These are phyloP conservation scores for Leuctra nigra DNA, from an alignment of 2,888 invertebrate species.

Conservation along the genomic window DNA sequence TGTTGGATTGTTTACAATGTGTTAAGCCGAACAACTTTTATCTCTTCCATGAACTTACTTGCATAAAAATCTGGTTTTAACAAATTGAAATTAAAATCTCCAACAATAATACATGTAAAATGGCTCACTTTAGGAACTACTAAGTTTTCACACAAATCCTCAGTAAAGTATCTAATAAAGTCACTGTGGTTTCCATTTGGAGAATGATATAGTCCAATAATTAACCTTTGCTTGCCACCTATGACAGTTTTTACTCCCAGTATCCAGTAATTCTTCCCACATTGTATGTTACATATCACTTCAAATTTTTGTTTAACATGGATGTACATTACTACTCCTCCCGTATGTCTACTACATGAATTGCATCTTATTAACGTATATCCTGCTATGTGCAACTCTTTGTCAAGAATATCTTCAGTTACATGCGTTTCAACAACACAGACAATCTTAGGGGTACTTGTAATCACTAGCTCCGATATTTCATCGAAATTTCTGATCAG, in stretches of 20 bases:
- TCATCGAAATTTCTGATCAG: slow-evolving; percentile 15
- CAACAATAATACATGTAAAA: not conserved
- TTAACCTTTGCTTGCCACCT: not conserved
- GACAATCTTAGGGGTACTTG: slow-evolving; percentile 20
- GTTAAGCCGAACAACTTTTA: not conserved
- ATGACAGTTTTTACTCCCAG: not conserved
- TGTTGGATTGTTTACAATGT: not conserved
- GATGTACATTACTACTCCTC: slow-evolving; percentile 23
- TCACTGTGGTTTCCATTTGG: not conserved
- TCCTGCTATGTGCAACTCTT: slow-evolving; percentile 23
- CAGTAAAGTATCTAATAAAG: not conserved
- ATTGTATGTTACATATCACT: not conserved
- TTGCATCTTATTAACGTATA: slow-evolving; percentile 25
- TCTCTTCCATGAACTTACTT: not conserved
- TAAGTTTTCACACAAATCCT: not conserved
- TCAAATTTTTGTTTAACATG: slow-evolving; percentile 17
- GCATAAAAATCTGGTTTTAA: not conserved
- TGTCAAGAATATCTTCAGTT: slow-evolving; percentile 16
- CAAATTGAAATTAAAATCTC: not conserved
- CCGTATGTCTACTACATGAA: slow-evolving; percentile 25
- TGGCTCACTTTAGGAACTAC: not conserved
- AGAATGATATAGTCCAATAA: not conserved
- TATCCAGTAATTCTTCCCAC: not conserved
- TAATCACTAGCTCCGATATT: slow-evolving; percentile 13
- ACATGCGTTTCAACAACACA: slow-evolving; percentile 24